Base-by-base conservation (phyloP, 2,113 vertebrate genomes). In the Illadopsis cleaveri region DNA sequence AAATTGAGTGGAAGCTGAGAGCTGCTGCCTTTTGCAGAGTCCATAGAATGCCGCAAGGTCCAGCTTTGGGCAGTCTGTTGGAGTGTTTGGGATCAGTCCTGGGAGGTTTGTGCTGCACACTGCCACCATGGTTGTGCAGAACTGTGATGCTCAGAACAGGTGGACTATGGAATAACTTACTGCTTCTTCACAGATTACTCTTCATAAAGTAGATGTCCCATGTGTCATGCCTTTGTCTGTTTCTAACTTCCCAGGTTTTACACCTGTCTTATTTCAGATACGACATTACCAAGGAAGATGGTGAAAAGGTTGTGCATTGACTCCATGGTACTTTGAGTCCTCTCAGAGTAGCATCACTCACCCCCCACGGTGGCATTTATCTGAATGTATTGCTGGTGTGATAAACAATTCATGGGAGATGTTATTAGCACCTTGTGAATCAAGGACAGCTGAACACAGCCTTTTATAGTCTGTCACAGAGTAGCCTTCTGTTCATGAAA, bases 291-390 rank as follows among this genome's bases (percentile, higher is more conserved):
- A 75, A 38, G 21, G 56, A 92, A 81, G 40, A 24, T 14, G 30
- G 23, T 88, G 80, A 73, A 56, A 78, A 79, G 22, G 25, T 82
- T 56, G 40, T 84, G 15, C 14, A 6, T 69, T 76, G 48, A 72
- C 81, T 91, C 13, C 25, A 5, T 48, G 20, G 64, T 56, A 4
- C 51, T 87, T 65, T 11, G 53, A 53, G 57, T 11, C 35, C 31
- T 70, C 60, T 66, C 75, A 70, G 53, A 78, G 57, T 58, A 85
- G 27, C 38, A 66, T 95, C 73, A 69, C 48, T 93, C 71, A 50
- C 89, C 31, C 72, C 68, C 50, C 45, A 37, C 51, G 81, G 83
- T 73, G 95, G 56, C 64, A 45, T 97, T 96, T 96, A 73, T 96
- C 90, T 73, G 70, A 91, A 91, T 69, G 40, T 68, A 65, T 90